These are phyloP conservation scores for Bergia puertoricense DNA, from an alignment of 92 coral and sea anemone genomes.

Conservation along the genomic window DNA sequence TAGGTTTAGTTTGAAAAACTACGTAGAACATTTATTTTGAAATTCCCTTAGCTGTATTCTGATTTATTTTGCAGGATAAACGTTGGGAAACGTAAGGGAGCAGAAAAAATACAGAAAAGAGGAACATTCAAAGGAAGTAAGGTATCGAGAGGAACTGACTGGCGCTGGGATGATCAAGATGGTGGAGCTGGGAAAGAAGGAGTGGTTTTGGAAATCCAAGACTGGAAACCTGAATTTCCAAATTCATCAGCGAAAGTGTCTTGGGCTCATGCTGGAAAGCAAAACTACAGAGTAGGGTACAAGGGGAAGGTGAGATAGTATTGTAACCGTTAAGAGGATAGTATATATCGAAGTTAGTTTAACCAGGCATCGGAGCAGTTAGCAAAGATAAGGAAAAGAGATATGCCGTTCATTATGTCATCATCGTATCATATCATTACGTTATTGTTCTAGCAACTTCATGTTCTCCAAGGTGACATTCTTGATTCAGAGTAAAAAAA, in stretches of 20 bases:
- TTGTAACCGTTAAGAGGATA: neutral
- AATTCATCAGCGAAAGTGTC: constrained; percentile 16
- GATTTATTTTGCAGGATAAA: neutral
- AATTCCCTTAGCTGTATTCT: neutral
- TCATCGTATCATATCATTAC: too few species aligned
- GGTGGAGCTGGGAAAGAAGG: constrained; percentile 21
- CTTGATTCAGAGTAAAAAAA: too few species aligned
- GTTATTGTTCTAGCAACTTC: too few species aligned
- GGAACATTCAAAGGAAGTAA: constrained; percentile 27
- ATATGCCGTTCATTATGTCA: too few species aligned
- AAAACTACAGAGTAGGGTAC: constrained; percentile 19
- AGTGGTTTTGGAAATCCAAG: constrained; percentile 16
- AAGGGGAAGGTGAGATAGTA: constrained; percentile 1
- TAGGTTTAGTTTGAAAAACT: too few species aligned
- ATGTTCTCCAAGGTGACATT: too few species aligned
- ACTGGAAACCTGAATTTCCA: constrained; percentile 35
- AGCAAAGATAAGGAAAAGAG: neutral
- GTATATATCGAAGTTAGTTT: neutral
- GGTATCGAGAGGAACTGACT: neutral
- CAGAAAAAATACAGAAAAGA: constrained; percentile 24
- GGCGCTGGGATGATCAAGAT: constrained; percentile 33
- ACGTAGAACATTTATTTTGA: too few species aligned
- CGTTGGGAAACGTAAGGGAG: constrained; percentile 12
- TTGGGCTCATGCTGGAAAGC: constrained; percentile 18
- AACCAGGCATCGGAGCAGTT: neutral